Percentiles rank a stretch among this genome's conserved stretches.
Conservation (phyloP, 2,113 vertebrate genomes). For the Bos javanicus region DNA sequence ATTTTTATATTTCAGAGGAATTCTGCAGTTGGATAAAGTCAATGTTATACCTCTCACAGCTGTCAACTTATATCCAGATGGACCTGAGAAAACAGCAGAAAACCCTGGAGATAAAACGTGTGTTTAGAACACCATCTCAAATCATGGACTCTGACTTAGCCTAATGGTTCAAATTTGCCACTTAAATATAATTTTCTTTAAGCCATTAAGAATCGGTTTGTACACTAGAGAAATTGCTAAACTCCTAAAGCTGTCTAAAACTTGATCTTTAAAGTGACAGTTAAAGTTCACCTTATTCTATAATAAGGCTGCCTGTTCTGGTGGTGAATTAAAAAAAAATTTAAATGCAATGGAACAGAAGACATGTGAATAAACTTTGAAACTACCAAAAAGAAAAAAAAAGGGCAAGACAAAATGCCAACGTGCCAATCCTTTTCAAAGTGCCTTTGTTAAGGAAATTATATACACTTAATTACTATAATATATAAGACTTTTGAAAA, state of each 20-base stretch:
- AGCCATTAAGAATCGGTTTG: slow-evolving; percentile 44
- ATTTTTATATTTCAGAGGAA: slow-evolving; percentile 76
- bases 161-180: slow-evolving; percentile 67
- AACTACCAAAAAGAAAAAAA: slow-evolving; percentile 33
- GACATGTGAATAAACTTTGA: slow-evolving; percentile 10
- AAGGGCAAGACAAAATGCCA: background rate
- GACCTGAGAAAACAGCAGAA: slow-evolving; percentile 70
- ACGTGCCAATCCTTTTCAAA: slow-evolving; percentile 43
- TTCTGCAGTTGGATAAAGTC: slow-evolving; percentile 79
- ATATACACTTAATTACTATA: slow-evolving; percentile 51
- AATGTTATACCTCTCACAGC: slow-evolving; percentile 69
- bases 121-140: slow-evolving; percentile 66
- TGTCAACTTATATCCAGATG: slow-evolving; percentile 73
- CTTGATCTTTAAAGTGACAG: slow-evolving; percentile 11
- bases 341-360: slow-evolving; percentile 26
- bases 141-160: slow-evolving; percentile 43
- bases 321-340: slow-evolving; percentile 26
- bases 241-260: slow-evolving; percentile 39
- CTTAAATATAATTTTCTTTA: slow-evolving; percentile 63
- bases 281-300: background rate
- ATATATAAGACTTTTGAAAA: slow-evolving; percentile 59
- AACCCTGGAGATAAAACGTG: slow-evolving; percentile 72
- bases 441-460: slow-evolving; percentile 66
- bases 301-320: background rate
- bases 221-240: slow-evolving; percentile 37